Evolutionary conservation across 2,797 vertebrate genomes (phyloP).

Genomic region (Cirrhinus mrigala): DNA sequence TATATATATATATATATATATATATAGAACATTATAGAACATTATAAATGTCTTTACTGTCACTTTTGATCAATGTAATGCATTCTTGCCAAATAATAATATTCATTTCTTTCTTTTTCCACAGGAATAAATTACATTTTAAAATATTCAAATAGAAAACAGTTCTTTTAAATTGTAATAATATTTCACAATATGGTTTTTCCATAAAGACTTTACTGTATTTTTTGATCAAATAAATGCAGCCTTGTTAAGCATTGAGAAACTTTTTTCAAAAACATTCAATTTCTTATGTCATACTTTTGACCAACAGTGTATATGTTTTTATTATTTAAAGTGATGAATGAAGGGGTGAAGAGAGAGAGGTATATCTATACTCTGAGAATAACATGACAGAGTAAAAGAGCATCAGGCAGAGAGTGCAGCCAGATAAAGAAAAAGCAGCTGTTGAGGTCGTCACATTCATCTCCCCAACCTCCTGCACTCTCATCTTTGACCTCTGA

Average conservation of each 20-base stretch:
- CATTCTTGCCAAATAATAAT: too few species aligned
- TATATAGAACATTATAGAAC: too few species aligned
- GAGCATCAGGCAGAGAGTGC: not conserved
- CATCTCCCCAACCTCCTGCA: conserved; percentile 60
- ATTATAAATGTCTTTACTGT: too few species aligned
- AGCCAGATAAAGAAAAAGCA: conserved; percentile 57
- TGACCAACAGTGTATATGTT: not conserved
- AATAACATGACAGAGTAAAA: not conserved
- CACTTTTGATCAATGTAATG: too few species aligned
- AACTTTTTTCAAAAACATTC: too few species aligned
- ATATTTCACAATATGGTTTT: too few species aligned
- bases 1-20: too few species aligned
- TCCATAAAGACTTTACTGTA: not conserved
- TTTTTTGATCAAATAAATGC: not conserved
- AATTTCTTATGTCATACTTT: too few species aligned
- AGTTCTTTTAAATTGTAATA: too few species aligned
- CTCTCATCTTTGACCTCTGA: conserved; percentile 53
- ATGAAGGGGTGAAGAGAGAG: not conserved
- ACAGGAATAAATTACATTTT: too few species aligned
- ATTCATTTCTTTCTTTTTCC: too few species aligned
- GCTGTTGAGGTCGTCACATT: conserved; percentile 54
- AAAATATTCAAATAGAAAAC: too few species aligned
- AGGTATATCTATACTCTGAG: not conserved
- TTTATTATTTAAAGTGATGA: not conserved
- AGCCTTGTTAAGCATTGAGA: not conserved